Evolutionary conservation across 2,797 vertebrate genomes (phyloP), one percentile per base, ranked within the genome.

Genomic region (Sebastes vulpes): DNA sequence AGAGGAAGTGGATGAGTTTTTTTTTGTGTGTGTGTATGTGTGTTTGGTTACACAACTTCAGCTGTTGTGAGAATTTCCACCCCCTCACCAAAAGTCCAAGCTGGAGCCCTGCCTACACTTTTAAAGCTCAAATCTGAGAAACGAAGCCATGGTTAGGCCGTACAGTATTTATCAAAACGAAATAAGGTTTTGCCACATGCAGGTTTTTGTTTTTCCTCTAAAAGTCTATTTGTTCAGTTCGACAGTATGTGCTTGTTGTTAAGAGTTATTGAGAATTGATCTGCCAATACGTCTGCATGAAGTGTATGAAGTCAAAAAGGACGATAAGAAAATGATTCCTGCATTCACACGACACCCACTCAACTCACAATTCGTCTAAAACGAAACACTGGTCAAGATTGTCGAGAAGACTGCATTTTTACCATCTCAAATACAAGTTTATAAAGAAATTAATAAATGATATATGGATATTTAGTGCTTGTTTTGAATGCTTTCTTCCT

Each of bases 361-460:
- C 18, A 6, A n/a, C 16, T 70, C 73, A 57, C 50, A 50, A 23
- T 80, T 65, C 77, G 38, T 81, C 65, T 57, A 38, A 77, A 86
- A 73, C n/a, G 16, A 79, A 81, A 82, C 79, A 72, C 79, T 81
- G 81, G 48, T 65, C 31, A 26, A 64, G 65, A 32, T 18, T 66
- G 84, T 77, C 16, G 5, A 48, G 48, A 76, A 29, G 77, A 82
- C 65, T 67, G 70, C 68, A 74, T 92, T 92, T 92, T 90, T 89
- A 92, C 67, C 81, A 84, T 89, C 52, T 25, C 61, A 73, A 82
- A 74, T 65, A 76, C 65, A 77, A 52, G 61, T 94, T 94, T 92
- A 76, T 90, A 89, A 90, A 82, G 46, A 79, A 85, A 85, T 81
- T 8, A 95, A 95, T 92, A 93, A 95, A 92, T 65, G 46, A 83